A percentile compares a stretch with the other conserved stretches of the same genome.
phyloP scores from a whole-genome alignment of 2,888 invertebrate genomes.

The Chalcosyrphus nemorum region DNA sequence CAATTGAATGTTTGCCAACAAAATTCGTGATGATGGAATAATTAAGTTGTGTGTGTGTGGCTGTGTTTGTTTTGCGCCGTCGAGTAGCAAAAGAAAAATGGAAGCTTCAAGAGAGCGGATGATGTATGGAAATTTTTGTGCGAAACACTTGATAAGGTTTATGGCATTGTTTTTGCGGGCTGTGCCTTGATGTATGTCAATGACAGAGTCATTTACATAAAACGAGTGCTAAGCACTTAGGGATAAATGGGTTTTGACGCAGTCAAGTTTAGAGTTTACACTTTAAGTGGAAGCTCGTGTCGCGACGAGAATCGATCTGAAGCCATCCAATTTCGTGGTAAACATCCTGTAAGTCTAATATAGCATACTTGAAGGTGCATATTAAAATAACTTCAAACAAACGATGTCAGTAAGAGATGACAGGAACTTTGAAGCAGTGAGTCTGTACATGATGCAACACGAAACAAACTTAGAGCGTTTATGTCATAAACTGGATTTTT shows the following conservation, averaged over 20 bases:
- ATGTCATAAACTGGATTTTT: no score
- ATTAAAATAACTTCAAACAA: no score
- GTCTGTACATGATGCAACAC: no score
- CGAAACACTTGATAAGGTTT: slow-evolving; percentile 39
- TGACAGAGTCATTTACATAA: slow-evolving; percentile 26
- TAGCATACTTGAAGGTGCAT: neutral
- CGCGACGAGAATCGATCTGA: neutral
- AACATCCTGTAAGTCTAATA: neutral
- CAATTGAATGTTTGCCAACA: slow-evolving; percentile 72
- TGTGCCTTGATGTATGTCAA: slow-evolving; percentile 18
- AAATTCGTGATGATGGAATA: slow-evolving; percentile 70
- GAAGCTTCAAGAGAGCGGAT: neutral
- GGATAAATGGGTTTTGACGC: slow-evolving; percentile 13
- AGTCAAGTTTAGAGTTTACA: neutral
- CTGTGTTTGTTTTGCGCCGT: slow-evolving; percentile 2
- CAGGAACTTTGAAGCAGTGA: no score
- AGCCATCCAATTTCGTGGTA: neutral
- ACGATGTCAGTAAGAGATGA: no score
- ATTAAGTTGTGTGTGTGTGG: slow-evolving; percentile 56
- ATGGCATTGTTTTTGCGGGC: slow-evolving; percentile 41
- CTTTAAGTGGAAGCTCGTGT: slow-evolving; percentile 7
- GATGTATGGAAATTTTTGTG: slow-evolving; percentile 34
- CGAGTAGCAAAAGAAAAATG: neutral
- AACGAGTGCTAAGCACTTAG: neutral
- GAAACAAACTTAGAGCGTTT: no score